Base-by-base conservation (phyloP, 2,113 vertebrate species). In the Hyla sarda region DNA sequence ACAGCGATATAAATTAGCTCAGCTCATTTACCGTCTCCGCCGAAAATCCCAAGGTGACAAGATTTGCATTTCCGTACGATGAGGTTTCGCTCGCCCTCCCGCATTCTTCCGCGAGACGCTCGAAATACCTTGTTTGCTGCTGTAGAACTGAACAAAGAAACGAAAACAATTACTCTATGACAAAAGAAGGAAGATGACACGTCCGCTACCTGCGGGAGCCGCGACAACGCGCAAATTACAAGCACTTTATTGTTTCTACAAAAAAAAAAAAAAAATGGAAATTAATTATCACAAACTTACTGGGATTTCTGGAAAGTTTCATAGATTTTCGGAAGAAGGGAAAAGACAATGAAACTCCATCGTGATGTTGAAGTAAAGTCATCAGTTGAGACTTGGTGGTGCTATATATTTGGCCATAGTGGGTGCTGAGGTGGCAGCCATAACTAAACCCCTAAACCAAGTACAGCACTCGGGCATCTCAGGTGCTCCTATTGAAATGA, bases 81-180 rank as follows among this genome's bases (percentile, higher is more conserved):
- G 72, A 74, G 23, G 17, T 25, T n/a, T 48, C 41, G 16, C 37
- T 47, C 30, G 2, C 41, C 72, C 72, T 32, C n/a, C 23, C 12
- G 37, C 71, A 21, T 12, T 73, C 41, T 8, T 34, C 34, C 3
- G 2, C 0, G n/a, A 71, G 13, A 12, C 5, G 69, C 41, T 25
- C 41, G 72, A 8, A 74, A 45, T 48, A 48, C 2, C 37, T 6
- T 74, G 41, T 74, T 74, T 74, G 72, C 41, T 47, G 72, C 41
- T 47, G 72, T 74, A 48, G 25, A 74, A 74, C 7, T 45, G 72
- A 74, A 48, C 72, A 74, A 74, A 74, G 72, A 47, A 48, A 25
- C n/a, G n/a, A 1, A 74, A 74, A 74, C 72, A 74, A 74, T 74
- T 74, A 74, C 23, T 74, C 32, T 71, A 12, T 41, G 67, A 23